phyloP scores from a whole-genome alignment of 1,140 invertebrate genomes.

The Agrypnia vestita region DNA sequence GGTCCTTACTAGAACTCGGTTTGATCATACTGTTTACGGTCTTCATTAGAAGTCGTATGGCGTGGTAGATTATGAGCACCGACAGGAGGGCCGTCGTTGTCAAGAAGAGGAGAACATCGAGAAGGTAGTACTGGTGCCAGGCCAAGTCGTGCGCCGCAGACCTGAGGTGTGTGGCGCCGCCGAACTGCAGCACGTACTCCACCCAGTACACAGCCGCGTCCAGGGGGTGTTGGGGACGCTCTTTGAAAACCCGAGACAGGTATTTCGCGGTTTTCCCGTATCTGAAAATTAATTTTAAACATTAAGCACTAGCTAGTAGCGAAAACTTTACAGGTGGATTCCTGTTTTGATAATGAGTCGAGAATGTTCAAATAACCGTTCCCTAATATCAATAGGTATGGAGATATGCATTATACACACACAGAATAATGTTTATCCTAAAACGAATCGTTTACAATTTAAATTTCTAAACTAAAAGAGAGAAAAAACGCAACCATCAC shows the following conservation, averaged over 20 bases:
- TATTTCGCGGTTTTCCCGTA: constrained; percentile 64
- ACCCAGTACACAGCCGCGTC: constrained; percentile 76
- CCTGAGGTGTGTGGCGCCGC: constrained; percentile 68
- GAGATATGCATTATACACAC: too few species aligned
- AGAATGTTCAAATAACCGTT: not conserved
- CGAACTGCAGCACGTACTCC: constrained; percentile 75
- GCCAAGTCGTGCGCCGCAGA: constrained; percentile 67
- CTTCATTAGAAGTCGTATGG: not conserved
- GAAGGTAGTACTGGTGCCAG: constrained; percentile 70
- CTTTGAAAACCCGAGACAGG: constrained; percentile 67
- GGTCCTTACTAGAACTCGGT: too few species aligned
- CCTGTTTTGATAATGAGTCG: not conserved
- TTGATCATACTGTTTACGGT: too few species aligned
- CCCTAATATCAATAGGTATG: too few species aligned
- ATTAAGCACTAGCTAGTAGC: too few species aligned
- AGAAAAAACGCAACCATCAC: too few species aligned
- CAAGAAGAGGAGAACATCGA: constrained; percentile 66
- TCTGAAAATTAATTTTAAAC: constrained; percentile 43
- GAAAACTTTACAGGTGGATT: too few species aligned
- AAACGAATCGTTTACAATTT: too few species aligned
- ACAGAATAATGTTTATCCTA: too few species aligned
- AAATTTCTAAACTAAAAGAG: too few species aligned
- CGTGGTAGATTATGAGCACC: not conserved
- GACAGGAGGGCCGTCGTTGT: too few species aligned
- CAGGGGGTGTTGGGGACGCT: constrained; percentile 71